These are phyloP conservation scores for Sussaba pulchella DNA, from an alignment of 2,888 invertebrate genomes.

Conservation along the genomic window DNA sequence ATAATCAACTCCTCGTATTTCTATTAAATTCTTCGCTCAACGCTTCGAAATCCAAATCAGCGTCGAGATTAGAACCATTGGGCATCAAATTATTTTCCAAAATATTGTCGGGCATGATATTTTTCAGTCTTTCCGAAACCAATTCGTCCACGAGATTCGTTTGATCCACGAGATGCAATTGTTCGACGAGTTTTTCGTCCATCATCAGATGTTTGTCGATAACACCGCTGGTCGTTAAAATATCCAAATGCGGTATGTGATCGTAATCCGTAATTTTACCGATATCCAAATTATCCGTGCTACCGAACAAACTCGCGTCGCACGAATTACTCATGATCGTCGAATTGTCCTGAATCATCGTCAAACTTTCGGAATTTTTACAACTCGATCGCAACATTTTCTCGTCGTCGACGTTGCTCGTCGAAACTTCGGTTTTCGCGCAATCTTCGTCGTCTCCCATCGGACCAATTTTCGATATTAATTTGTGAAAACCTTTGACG, in stretches of 20 bases:
- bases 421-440: conserved; percentile 63
- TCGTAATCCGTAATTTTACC: conserved; percentile 78
- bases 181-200: conserved; percentile 81
- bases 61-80: conserved; percentile 77
- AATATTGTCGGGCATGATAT: conserved; percentile 80
- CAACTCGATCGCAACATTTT: conserved; percentile 60
- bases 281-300: conserved; percentile 79
- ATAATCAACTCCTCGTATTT: conserved; percentile 81
- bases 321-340: conserved; percentile 78
- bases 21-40: conserved; percentile 82
- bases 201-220: conserved; percentile 80
- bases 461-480: conserved; percentile 75
- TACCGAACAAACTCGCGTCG: conserved; percentile 78
- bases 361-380: conserved; percentile 72
- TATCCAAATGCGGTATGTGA: conserved; percentile 80
- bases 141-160: conserved; percentile 81
- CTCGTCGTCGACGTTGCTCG: conserved; percentile 44
- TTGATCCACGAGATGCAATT: conserved; percentile 80
- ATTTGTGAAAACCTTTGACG: conserved; percentile 76
- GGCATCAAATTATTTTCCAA: conserved; percentile 79
- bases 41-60: conserved; percentile 82
- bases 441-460: conserved; percentile 62
- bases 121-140: conserved; percentile 80
- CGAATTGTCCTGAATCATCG: conserved; percentile 76
- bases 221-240: conserved; percentile 78